A percentile compares a stretch with the other conserved stretches of the same genome.
Conservation (phyloP, 2,797 vertebrate species). For the Premnoplex brunnescens region DNA sequence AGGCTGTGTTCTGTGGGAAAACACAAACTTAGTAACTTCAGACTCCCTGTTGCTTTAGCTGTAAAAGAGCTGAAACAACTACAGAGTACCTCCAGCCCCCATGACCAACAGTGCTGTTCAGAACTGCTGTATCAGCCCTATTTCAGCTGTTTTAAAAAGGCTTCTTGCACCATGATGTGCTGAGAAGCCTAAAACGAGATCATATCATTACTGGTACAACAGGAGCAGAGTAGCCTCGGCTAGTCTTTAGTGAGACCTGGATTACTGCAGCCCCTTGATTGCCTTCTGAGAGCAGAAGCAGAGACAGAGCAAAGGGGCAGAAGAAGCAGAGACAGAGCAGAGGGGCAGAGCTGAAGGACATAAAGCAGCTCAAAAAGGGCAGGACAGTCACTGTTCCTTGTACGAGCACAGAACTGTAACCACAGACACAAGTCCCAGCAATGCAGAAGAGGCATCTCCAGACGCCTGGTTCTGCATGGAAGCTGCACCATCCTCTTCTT, state of each 20-base stretch:
- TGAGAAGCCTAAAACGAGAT: not conserved
- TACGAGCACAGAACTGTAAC: not conserved
- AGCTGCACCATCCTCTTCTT: not conserved
- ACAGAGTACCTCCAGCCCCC: too few species aligned
- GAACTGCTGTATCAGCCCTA: not conserved
- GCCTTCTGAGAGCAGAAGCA: not conserved
- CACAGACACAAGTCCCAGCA: not conserved
- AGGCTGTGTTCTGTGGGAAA: not conserved
- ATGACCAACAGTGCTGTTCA: accelerated
- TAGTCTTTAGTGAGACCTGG: not conserved
- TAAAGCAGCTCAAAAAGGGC: not conserved
- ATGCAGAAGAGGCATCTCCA: not conserved
- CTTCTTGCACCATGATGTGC: not conserved
- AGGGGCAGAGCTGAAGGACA: not conserved
- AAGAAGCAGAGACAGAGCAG: too few species aligned
- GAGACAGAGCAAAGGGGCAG: too few species aligned
- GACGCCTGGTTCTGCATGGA: not conserved
- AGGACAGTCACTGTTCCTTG: not conserved
- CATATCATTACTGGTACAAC: not conserved
- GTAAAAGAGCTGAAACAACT: not conserved
- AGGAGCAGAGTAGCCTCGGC: not conserved
- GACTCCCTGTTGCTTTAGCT: not conserved
- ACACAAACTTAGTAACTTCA: not conserved
- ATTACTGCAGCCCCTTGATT: not conserved
- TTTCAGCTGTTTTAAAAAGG: not conserved